Base-by-base conservation (phyloP, 2,888 invertebrate species). In the Machimus atricapillus region DNA sequence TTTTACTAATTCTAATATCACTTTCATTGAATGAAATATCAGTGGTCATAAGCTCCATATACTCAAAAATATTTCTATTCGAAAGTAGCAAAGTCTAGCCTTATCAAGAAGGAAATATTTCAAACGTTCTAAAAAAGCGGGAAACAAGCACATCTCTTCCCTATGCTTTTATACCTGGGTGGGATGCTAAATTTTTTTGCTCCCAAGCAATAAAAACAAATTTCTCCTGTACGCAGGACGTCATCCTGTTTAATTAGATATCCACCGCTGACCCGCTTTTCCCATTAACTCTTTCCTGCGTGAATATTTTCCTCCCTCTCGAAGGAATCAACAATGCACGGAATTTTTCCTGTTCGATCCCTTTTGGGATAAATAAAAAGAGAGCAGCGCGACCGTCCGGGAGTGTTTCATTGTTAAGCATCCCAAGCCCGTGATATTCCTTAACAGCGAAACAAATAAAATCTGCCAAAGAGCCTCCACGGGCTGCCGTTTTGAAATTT, bases 401-500 rank as follows among this genome's bases (percentile, higher is more conserved):
- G 66, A 23, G 12, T 7, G 37, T 37, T 58, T n/a, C 58, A 85
- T 77, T 85, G 86, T 87, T 88, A 78, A 58, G 43, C 23, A 66
- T 77, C 87, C 66, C 37, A 34, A 37, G 34, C 66, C 40, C 66
- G 27, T 40, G 58, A 82, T 82, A 66, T 82, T 66, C 82, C 82
- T 82, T 82, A 82, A 82, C 82, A 1, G 58, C 82, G 58, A 37
- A 82, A 82, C 56, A 58, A 52, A 79, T 56, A 82, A 82, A 12
- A 56, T 58, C 58, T 34, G 34, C 16, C 74, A 31, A 56, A 52
- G 56, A 81, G 43, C 86, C 85, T 83, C 86, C 88, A 88, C 82
- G 88, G 87, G 87, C 87, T 82, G 88, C 87, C 87, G 88, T 88
- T 83, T 27, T 89, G 89, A 88, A 89, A 89, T 87, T 88, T 89